phyloP scores from a whole-genome alignment of 35 echinoderm and acorn worm genomes.

The Apostichopus californicus region DNA sequence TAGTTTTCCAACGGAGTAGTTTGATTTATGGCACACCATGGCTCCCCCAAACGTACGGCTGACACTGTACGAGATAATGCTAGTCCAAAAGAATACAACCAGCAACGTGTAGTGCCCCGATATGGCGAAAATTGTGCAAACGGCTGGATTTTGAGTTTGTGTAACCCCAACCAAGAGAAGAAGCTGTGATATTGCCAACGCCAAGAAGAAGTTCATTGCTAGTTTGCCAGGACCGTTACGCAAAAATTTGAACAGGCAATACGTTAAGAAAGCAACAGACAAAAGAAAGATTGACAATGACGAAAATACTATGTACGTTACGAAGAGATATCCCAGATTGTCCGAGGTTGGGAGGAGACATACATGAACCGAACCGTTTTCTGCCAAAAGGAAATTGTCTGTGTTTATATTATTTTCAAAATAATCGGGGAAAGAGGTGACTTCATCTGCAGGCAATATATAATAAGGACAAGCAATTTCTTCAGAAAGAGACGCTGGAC shows the following conservation, averaged over 20 bases:
- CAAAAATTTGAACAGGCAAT: background rate
- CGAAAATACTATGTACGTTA: background rate
- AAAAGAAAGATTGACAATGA: background rate
- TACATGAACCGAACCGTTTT: background rate
- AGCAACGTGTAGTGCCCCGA: conserved; percentile 13
- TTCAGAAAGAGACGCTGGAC: background rate
- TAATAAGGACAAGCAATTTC: background rate
- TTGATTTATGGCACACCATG: background rate
- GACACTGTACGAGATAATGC: background rate
- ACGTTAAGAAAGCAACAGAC: background rate
- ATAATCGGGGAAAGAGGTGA: background rate
- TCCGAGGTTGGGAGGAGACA: background rate
- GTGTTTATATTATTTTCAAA: background rate
- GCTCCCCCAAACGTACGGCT: background rate
- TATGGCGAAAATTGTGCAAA: conserved; percentile 1
- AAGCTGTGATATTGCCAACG: background rate
- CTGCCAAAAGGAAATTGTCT: background rate
- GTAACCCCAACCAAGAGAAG: background rate
- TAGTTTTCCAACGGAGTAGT: background rate
- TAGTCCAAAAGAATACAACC: background rate
- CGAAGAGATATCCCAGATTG: background rate
- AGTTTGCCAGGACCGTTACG: conserved; percentile 38
- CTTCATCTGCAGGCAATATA: background rate
- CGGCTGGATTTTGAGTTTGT: conserved; percentile 9
- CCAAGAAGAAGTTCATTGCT: conserved; percentile 37